phyloP scores from a whole-genome alignment of 2,888 invertebrate species.

The Aphidius colemani region DNA sequence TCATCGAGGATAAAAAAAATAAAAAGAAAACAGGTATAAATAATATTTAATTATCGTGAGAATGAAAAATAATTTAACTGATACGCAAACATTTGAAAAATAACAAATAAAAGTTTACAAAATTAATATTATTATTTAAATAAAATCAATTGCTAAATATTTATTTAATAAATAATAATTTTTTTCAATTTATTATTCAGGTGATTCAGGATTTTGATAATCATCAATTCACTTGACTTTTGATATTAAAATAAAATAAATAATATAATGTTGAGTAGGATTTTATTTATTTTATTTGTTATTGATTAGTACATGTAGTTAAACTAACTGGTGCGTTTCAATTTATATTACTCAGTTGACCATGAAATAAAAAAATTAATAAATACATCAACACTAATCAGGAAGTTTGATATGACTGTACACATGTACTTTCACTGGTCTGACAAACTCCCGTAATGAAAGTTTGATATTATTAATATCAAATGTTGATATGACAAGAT shows the following conservation, averaged over 20 bases:
- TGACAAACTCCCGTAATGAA: constrained; percentile 12
- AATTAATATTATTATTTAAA: neutral
- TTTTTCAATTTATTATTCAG: constrained; percentile 30
- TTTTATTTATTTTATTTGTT: constrained; percentile 29
- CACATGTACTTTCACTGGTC: constrained; percentile 22
- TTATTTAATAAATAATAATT: constrained; percentile 2
- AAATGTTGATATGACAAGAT: too few species aligned
- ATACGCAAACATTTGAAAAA: neutral
- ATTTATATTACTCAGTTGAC: constrained; percentile 29
- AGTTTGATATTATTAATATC: constrained; percentile 2
- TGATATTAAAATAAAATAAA: constrained; percentile 17
- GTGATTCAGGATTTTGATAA: constrained; percentile 27
- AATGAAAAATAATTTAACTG: constrained; percentile 1
- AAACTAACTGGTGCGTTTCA: constrained; percentile 42
- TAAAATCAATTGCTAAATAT: constrained; percentile 7
- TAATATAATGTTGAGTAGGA: constrained; percentile 35
- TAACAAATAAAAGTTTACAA: neutral
- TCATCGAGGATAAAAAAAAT: neutral
- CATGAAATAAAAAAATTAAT: neutral
- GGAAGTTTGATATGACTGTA: too few species aligned
- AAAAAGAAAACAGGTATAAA: neutral
- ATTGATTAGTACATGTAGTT: constrained; percentile 23
- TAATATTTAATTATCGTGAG: constrained; percentile 4
- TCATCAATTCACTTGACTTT: constrained; percentile 41
- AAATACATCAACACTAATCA: too few species aligned